Base-by-base conservation (phyloP, 64 coral and sea anemone genomes). In the Pocillopora damicornis region DNA sequence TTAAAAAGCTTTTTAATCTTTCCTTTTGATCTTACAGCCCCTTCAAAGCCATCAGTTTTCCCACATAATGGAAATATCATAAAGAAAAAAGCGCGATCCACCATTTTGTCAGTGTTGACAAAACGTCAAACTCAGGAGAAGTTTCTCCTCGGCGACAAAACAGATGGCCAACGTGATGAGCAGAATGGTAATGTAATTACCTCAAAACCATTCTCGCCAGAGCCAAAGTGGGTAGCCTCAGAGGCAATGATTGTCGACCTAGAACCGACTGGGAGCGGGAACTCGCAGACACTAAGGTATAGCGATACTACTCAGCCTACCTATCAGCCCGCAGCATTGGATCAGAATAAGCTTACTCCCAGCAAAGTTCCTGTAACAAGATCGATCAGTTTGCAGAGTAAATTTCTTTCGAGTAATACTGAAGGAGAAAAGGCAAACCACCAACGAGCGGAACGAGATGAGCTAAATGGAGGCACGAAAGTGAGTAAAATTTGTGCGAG, bases 101-200 rank as follows among this genome's bases (percentile, higher is more conserved):
- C 94, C 15, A 97, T 97, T 36, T 69, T 97, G 23, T 92, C 91
- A 23, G 94, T 96, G 15, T 85, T 96, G 16, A 83, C 75, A 0
- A 96, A 92, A 75, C 91, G 92, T 4, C 94, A 96, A 68, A 90
- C 91, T 12, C 94, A 96, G 37, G 94, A 96, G 37, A 97, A 74
- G 73, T 58, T 73, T 11, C 62, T 97, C 15, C 45, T 89, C 14
- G 61, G 59, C 23, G 91, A 96, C 60, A 92, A 73, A 15, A 9
- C 30, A 12, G 75, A 37, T 63, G 86, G 20, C 42, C 42, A 51
- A 38, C 76, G 76, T 11, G 67, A 71, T 7, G 20, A 72, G 15
- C 64, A 85, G 72, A 66, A 85, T n/a, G 72, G 38, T 4, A 23
- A 36, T 85, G 61, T 83, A 11, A 83, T 35, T 83, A 72, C 37